phyloP scores from a whole-genome alignment of 2,113 vertebrate species.

The Pseudorasbora parva region DNA sequence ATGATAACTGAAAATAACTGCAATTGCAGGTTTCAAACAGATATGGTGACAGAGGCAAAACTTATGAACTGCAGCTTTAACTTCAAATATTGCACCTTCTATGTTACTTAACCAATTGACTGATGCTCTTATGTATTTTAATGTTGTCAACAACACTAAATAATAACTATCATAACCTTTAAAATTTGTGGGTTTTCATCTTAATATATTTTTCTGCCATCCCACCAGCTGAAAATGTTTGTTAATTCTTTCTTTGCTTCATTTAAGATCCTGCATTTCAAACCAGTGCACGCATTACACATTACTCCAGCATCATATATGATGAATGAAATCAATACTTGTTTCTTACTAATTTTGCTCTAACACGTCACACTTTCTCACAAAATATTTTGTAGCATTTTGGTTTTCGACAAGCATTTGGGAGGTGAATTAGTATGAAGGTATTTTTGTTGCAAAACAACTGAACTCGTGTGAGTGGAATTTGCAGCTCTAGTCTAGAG shows the following conservation, averaged over 20 bases:
- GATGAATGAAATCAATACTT: background rate
- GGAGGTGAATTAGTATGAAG: too few species aligned
- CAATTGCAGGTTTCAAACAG: too few species aligned
- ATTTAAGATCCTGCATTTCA: conserved; percentile 2
- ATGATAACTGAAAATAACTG: too few species aligned
- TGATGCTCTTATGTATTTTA: background rate
- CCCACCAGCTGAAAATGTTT: background rate
- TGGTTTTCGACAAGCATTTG: too few species aligned
- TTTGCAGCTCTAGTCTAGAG: too few species aligned
- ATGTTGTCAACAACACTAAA: background rate
- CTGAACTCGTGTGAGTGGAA: too few species aligned
- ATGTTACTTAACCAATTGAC: background rate
- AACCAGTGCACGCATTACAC: background rate
- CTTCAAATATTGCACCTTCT: background rate
- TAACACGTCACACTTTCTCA: background rate
- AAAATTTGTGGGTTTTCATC: background rate
- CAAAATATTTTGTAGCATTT: background rate
- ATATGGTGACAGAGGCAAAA: too few species aligned
- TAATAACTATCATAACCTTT: background rate
- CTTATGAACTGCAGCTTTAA: too few species aligned
- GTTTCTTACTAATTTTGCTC: background rate
- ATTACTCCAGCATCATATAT: background rate
- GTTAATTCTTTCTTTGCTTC: background rate
- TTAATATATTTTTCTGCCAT: conserved; percentile 2
- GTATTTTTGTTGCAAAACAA: too few species aligned